Evolutionary conservation across 2,797 vertebrate species (phyloP).

Genomic region (Holocentrus rufus): DNA sequence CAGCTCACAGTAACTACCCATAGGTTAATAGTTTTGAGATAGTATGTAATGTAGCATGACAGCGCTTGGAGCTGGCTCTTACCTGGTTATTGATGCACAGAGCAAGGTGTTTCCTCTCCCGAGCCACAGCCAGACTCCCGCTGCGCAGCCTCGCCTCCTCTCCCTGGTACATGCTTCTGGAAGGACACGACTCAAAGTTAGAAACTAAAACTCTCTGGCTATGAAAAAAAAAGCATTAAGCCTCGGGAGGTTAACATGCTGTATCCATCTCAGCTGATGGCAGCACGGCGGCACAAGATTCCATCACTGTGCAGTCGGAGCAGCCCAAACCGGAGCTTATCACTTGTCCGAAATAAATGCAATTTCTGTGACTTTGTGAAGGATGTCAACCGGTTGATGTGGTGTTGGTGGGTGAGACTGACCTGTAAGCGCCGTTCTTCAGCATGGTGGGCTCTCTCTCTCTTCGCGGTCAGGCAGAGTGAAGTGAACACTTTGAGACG

Average conservation of each 20-base stretch:
- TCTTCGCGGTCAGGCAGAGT: conserved; percentile 57
- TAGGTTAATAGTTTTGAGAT: not conserved
- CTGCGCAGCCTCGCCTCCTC: conserved; percentile 78
- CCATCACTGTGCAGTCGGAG: conserved; percentile 28
- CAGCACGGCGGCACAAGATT: conserved; percentile 33
- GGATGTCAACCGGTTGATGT: conserved; percentile 1
- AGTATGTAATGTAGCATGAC: not conserved
- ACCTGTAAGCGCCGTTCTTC: conserved; percentile 79
- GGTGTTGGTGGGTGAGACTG: conserved; percentile 48
- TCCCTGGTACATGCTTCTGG: conserved; percentile 76
- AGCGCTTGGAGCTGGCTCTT: conserved; percentile 26
- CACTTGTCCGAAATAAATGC: conserved; percentile 1
- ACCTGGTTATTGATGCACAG: conserved; percentile 83
- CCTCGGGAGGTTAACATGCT: conserved; percentile 1
- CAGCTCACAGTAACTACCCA: not conserved
- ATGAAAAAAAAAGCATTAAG: not conserved
- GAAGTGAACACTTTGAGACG: conserved; percentile 73
- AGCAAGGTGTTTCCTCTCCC: conserved; percentile 81
- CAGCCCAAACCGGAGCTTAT: conserved; percentile 22
- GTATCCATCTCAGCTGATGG: conserved; percentile 33
- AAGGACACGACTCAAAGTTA: conserved; percentile 72
- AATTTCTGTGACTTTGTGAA: not conserved
- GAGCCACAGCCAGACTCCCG: conserved; percentile 66
- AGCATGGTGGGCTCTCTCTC: conserved; percentile 74
- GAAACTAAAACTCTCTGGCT: conserved; percentile 31